phyloP scores from a whole-genome alignment of 2,888 invertebrate species.

The Caenorhabditis sp. region DNA sequence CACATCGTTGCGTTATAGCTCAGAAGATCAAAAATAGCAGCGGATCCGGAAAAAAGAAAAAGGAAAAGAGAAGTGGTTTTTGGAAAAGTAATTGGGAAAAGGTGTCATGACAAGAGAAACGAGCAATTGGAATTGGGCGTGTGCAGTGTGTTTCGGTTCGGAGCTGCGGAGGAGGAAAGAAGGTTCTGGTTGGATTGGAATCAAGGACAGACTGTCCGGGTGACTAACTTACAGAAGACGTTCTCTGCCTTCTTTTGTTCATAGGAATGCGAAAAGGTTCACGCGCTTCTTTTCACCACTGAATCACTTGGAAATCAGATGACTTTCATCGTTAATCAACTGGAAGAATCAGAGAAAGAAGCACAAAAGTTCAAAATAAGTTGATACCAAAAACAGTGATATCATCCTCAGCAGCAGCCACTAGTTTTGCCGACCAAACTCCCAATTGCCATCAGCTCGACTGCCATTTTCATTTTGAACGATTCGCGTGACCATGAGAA shows the following conservation, averaged over 20 bases:
- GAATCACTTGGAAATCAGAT: too few relatives aligned
- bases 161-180: neutral
- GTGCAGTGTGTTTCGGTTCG: neutral
- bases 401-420: too few relatives aligned
- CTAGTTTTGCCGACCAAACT: too few relatives aligned
- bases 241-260: too few relatives aligned
- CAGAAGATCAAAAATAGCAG: neutral
- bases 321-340: neutral
- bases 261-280: too few relatives aligned
- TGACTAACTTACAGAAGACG: too few relatives aligned
- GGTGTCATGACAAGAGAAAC: neutral
- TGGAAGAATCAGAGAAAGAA: neutral
- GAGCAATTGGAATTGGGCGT: neutral
- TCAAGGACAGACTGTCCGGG: too few relatives aligned
- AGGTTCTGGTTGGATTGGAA: neutral
- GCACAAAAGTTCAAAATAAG: too few relatives aligned
- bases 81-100: slow-evolving; percentile 6
- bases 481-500: neutral
- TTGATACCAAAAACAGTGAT: too few relatives aligned
- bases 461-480: too few relatives aligned
- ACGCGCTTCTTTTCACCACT: too few relatives aligned
- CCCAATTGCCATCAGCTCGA: too few relatives aligned
- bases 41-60: neutral
- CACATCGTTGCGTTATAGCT: neutral
- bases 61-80: neutral